phyloP scores from a whole-genome alignment of 2,113 vertebrate species.

The Tiliqua scincoides region DNA sequence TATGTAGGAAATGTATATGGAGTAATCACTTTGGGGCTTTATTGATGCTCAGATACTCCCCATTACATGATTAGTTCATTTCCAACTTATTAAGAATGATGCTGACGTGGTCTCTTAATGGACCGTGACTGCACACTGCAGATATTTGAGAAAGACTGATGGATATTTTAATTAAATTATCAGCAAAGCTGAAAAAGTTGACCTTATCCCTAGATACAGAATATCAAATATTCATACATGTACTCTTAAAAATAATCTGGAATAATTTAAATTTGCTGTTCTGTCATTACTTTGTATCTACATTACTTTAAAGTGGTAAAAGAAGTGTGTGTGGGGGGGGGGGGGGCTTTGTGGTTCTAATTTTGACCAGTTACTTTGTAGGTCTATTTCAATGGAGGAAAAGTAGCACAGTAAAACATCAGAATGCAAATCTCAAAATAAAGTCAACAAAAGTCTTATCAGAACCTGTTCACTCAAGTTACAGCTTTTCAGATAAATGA shows the following conservation, averaged over 20 bases:
- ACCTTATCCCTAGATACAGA: slow-evolving; percentile 20
- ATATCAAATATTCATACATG: not conserved
- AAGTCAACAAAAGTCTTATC: not conserved
- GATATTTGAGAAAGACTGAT: slow-evolving; percentile 48
- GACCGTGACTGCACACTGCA: slow-evolving; percentile 47
- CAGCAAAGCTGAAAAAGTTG: slow-evolving; percentile 42
- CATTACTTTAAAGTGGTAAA: slow-evolving; percentile 15
- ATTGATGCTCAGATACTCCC: slow-evolving; percentile 60
- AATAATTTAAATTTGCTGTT: not conserved
- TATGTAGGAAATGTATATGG: slow-evolving; percentile 71
- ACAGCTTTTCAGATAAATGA: not conserved
- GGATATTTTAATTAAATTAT: slow-evolving; percentile 49
- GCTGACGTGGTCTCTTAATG: slow-evolving; percentile 56
- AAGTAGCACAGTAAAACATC: not conserved
- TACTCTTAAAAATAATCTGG: not conserved
- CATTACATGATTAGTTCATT: slow-evolving; percentile 62
- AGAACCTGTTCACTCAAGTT: not conserved
- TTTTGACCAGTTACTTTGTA: not conserved
- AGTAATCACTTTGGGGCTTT: slow-evolving; percentile 56
- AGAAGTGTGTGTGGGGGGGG: too few relatives aligned
- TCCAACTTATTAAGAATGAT: slow-evolving; percentile 60
- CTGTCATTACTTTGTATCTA: slow-evolving; percentile 24
- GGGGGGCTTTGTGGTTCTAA: too few relatives aligned
- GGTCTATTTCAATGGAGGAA: not conserved
- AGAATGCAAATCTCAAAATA: not conserved